Base-by-base conservation (phyloP, 2,888 invertebrate genomes). In the Dicyrtomina minuta region DNA sequence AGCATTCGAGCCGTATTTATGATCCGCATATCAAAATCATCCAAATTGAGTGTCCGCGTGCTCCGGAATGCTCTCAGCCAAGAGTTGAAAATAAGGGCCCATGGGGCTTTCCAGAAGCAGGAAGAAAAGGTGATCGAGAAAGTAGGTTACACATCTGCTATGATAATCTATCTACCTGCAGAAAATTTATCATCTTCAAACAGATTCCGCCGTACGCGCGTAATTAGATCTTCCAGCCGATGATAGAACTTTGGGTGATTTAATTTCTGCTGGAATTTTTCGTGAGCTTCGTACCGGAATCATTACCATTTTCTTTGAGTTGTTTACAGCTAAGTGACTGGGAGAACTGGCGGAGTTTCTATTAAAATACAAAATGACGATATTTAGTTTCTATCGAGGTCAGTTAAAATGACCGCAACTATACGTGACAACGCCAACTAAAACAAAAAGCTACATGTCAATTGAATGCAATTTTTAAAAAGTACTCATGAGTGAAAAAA, bases 311-410 rank as follows among this genome's bases (percentile, higher is more conserved):
- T 68, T 68, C 26, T 70, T 72, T 10, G 72, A 68, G 51, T 72
- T 72, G 49, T 68, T 70, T 27, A 70, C 70, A 49, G 61, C 66
- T 1, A 70, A 51, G 43, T 70, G 70, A 27, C 70, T 72, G 17
- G 70, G 39, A 33, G 55, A 59, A 6, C 72, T 59, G 33, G 60
- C 59, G 13, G 43, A 43, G 33, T 60, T 67, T 39, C 70, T 69
- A 33, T 8, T n/a, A n/a, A 53, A 60, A 58, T 41, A 44, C 8
- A 41, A n/a, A 22, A 22, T 44, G 2, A n/a, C 24, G 13, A n/a
- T 33, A 39, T 33, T 13, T 33, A 39, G 17, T 33, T n/a, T n/a
- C n/a, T n/a, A n/a, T n/a, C n/a, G n/a, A n/a, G n/a, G n/a, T n/a
- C n/a, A n/a, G n/a, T n/a, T n/a, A n/a, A n/a, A n/a, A n/a, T n/a